Evolutionary conservation across 1,140 invertebrate species (phyloP), one percentile per base, ranked within the genome.

Genomic region (Druon quercuslanigerum): DNA sequence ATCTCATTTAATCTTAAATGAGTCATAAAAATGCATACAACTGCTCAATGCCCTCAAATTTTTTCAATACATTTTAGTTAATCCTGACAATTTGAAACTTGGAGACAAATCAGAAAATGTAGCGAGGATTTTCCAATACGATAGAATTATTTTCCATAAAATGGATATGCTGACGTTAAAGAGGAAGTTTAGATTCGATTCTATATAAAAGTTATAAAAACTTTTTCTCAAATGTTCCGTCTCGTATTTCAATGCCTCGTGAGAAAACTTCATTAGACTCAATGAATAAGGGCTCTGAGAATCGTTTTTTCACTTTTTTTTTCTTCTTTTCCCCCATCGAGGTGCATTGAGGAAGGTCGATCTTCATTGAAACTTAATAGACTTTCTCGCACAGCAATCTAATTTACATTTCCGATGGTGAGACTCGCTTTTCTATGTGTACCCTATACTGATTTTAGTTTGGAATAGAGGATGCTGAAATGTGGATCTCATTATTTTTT

Each of bases 331-430:
- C 40, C 2, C n/a, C 25, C 7, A 66, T 66, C 60, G 33, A 25
- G 60, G 40, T 66, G 60, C 60, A 66, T 66, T 66, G n/a, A 40
- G 25, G 40, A 66, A 66, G 60, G 60, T 66, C 60, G 60, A 66
- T 66, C 60, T 66, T 66, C 60, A 66, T 66, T 66, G 60, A 66
- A 66, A 40, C 60, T n/a, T 66, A 66, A 66, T 66, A 66, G 60
- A 66, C 40, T 66, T 66, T 16, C 60, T 66, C 25, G 60, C 60
- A 16, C 25, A n/a, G 25, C 60, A 66, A 66, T 66, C 25, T 66
- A 66, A 66, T 66, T 66, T 66, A 66, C 60, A 66, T 66, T 66
- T 66, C 25, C 60, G 14, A 8, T 40, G 13, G 60, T 9, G 40
- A 66, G 60, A 66, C 25, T 66, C 33, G 33, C 16, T 33, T 20